phyloP scores from a whole-genome alignment of 2,888 invertebrate genomes.

The Metacarcinus magister region DNA sequence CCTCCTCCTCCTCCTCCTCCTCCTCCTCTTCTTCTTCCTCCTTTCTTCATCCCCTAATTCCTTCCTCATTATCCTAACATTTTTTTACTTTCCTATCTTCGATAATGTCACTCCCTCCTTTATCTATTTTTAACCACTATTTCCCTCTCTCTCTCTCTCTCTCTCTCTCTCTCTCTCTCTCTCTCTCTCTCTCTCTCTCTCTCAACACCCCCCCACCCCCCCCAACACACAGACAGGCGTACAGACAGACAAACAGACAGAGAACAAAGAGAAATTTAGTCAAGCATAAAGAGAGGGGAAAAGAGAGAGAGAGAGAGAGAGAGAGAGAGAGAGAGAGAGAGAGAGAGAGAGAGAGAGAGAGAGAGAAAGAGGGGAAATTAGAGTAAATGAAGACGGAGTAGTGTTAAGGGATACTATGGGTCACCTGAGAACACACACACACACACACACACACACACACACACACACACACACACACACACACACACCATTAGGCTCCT shows the following conservation, averaged over 20 bases:
- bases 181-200: background rate
- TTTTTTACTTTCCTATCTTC: too few species aligned
- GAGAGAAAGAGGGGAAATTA: background rate
- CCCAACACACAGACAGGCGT: background rate
- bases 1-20: too few species aligned
- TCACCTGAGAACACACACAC: background rate
- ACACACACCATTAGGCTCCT: background rate
- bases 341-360: background rate
- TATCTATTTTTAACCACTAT: too few species aligned
- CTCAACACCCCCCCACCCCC: background rate
- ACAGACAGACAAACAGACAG: background rate
- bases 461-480: slow-evolving; percentile 2
- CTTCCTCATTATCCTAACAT: too few species aligned
- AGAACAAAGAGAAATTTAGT: background rate
- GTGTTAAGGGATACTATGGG: background rate
- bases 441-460: background rate
- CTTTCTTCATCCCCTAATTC: too few species aligned
- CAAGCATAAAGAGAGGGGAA: background rate
- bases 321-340: background rate
- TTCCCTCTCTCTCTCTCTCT: too few species aligned
- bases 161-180: background rate
- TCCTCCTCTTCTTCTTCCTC: too few species aligned
- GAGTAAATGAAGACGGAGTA: background rate
- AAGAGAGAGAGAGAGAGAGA: background rate
- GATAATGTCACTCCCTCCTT: too few species aligned